Conservation (phyloP, 2,888 invertebrate species). For the Carcina quercana region DNA sequence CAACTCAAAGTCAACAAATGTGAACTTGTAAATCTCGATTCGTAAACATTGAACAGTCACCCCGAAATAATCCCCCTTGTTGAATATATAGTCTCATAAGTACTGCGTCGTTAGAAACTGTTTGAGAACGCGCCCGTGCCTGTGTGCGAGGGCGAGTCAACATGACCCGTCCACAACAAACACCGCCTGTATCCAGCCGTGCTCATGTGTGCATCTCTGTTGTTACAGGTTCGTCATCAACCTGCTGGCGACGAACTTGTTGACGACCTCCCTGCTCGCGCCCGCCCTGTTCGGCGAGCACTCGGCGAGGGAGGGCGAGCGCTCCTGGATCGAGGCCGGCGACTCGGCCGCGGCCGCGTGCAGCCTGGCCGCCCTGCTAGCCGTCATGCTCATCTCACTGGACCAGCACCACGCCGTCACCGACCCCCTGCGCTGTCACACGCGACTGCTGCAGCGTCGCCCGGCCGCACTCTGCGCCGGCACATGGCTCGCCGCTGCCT, state of each 20-base stretch:
- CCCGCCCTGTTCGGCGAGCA: conserved; percentile 71
- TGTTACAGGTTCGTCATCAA: conserved; percentile 80
- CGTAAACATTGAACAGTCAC: too few relatives aligned
- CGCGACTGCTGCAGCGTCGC: conserved; percentile 60
- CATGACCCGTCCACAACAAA: conserved; percentile 17
- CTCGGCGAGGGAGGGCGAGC: conserved; percentile 76
- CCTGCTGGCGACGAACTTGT: conserved; percentile 60
- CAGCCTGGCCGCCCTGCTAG: conserved; percentile 49
- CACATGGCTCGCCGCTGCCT: conserved; percentile 65
- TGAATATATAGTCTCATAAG: too few relatives aligned
- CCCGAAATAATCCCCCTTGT: too few relatives aligned
- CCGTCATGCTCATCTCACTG: conserved; percentile 62
- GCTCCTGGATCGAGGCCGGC: conserved; percentile 70
- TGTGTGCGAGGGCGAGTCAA: conserved; percentile 18
- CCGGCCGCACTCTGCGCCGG: conserved; percentile 66
- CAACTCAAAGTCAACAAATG: too few relatives aligned
- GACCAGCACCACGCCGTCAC: conserved; percentile 73
- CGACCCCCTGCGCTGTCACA: conserved; percentile 67
- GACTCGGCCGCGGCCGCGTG: conserved; percentile 69
- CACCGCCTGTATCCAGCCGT: conserved; percentile 16
- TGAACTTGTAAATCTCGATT: too few relatives aligned
- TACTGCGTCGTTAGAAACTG: conserved; percentile 9
- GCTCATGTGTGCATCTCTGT: conserved; percentile 26
- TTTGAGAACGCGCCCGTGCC: conserved; percentile 15
- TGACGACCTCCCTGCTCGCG: conserved; percentile 65